Evolutionary conservation across 1,140 invertebrate genomes (phyloP), one percentile per base, ranked within the genome.

Genomic region (Drosophila arizonae): DNA sequence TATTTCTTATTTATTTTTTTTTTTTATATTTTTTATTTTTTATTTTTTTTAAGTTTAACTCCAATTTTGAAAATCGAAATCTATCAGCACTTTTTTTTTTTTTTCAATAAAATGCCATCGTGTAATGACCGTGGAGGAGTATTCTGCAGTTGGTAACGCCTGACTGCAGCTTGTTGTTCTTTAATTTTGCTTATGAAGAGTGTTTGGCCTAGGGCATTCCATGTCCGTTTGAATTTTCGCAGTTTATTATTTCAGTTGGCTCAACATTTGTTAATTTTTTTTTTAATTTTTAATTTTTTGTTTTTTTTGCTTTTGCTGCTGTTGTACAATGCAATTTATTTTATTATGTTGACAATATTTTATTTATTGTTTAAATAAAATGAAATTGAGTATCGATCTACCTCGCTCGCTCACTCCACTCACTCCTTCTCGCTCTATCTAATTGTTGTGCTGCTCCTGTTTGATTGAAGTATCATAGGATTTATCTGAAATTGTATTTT

Each of bases 401-500:
- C 26, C 17, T 26, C 15, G 24, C 50, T 11, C 21, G 1, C 10
- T 52, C 13, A 6, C 58, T 11, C 6, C 9, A 24, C 17, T 6
- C 30, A 36, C 50, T 26, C 9, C 6, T 10, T 17, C 15, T 24
- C 21, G 6, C 30, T 24, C 24, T 48, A 13, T 46, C 62, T 67
- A 62, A 57, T 57, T 62, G 56, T 62, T 48, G 52, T 51, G 46
- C 64, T 85, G 76, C 63, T 82, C 71, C 79, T 88, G 70, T 82
- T 88, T 84, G 84, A 88, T 88, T 88, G 79, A 88, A 88, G 77
- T 65, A 82, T 82, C 77, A 76, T 67, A 80, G 84, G 77, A 84
- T 88, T 87, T 87, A 87, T 88, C 72, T 72, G 84, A 88, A 82
- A 88, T 88, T 84, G 61, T 64, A 63, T 87, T 88, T 88, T 88